Conservation (phyloP, 2,888 invertebrate genomes). For the Rhagonycha fulva region DNA sequence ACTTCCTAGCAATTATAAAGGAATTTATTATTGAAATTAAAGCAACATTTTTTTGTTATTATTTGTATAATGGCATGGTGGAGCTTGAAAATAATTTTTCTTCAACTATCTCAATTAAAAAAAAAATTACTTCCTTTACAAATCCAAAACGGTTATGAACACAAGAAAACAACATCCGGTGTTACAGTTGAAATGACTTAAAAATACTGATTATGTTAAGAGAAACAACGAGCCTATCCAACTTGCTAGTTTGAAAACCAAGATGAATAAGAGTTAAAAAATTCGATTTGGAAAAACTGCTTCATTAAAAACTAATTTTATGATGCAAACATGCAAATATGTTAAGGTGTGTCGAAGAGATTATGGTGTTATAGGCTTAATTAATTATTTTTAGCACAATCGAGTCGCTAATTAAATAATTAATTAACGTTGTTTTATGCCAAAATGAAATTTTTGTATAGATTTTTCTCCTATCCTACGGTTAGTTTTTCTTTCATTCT, state of each 20-base stretch:
- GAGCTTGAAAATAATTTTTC: background rate
- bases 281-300: background rate
- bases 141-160: background rate
- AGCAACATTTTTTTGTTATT: background rate
- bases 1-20: background rate
- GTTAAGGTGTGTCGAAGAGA: background rate
- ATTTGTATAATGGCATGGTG: background rate
- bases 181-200: background rate
- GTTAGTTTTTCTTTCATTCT: background rate
- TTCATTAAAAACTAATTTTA: background rate
- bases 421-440: background rate
- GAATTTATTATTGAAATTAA: background rate
- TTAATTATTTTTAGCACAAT: background rate
- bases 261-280: background rate
- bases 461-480: background rate
- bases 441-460: background rate
- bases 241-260: background rate
- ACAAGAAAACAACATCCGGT: background rate
- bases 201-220: background rate
- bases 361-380: background rate
- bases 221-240: background rate
- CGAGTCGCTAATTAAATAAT: too few species aligned
- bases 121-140: background rate
- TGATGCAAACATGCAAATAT: background rate
- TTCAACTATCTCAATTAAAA: background rate